A percentile compares a stretch with the other conserved stretches of the same genome.
These are phyloP conservation scores for Dendropsophus ebraccatus DNA, from an alignment of 2,113 vertebrate genomes.

Conservation along the genomic window DNA sequence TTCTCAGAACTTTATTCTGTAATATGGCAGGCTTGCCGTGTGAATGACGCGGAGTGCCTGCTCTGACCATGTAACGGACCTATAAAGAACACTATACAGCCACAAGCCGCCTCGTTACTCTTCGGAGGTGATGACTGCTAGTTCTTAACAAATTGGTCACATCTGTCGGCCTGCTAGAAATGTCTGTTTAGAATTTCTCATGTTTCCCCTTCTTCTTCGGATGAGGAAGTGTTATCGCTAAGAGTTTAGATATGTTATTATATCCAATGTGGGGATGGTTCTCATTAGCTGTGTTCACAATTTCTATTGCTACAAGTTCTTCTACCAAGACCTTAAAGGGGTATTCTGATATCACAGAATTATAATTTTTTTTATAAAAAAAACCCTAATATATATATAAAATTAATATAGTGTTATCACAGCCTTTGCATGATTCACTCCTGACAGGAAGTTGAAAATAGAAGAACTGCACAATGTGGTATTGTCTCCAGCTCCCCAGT, in stretches of 20 bases:
- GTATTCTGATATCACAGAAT: too few species aligned
- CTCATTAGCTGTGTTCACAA: slow-evolving; percentile 24
- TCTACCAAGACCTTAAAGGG: neutral
- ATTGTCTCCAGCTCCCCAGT: too few species aligned
- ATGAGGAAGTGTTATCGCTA: slow-evolving; percentile 28
- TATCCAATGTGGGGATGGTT: slow-evolving; percentile 22
- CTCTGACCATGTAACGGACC: neutral
- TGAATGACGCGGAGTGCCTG: slow-evolving; percentile 23
- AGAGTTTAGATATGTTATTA: slow-evolving; percentile 29
- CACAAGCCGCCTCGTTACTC: neutral
- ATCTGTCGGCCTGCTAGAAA: slow-evolving; percentile 44
- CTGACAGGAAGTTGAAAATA: too few species aligned
- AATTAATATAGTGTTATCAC: too few species aligned
- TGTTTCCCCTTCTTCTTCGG: slow-evolving; percentile 30
- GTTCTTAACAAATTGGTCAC: slow-evolving; percentile 55
- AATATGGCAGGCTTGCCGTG: slow-evolving; percentile 2
- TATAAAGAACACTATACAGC: slow-evolving; percentile 9
- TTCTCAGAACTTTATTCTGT: neutral
- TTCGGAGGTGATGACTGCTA: slow-evolving; percentile 22
- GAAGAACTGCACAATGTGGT: too few species aligned
- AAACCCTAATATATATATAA: too few species aligned
- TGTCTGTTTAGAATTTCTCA: slow-evolving; percentile 46
- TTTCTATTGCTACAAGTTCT: neutral
- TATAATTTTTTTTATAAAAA: too few species aligned
- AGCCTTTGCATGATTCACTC: too few species aligned